Evolutionary conservation across 2,113 vertebrate genomes (phyloP).

Genomic region (Ceyx melanurus): DNA sequence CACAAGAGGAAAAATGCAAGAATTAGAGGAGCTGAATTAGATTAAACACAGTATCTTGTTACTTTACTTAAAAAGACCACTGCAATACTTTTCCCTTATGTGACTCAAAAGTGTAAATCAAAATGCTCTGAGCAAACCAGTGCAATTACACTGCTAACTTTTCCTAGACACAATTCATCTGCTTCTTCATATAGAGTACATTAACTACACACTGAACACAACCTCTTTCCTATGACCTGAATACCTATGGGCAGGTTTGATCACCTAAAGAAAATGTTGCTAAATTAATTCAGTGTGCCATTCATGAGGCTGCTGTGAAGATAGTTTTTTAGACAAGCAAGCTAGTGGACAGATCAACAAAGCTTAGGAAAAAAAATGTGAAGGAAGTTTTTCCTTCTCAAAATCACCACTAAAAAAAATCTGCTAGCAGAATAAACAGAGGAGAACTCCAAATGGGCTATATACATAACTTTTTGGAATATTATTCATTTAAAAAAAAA

Average conservation of each 20-base stretch:
- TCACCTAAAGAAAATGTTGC: neutral
- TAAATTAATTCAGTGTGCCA: neutral
- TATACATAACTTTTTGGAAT: neutral
- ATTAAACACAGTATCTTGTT: neutral
- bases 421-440: neutral
- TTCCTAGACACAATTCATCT: neutral
- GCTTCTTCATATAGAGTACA: neutral
- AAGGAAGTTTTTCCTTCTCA: neutral
- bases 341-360: neutral
- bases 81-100: neutral
- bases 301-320: neutral
- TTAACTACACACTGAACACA: neutral
- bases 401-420: neutral
- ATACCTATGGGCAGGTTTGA: neutral
- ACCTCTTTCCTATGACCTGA: neutral
- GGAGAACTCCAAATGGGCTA: neutral
- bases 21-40: neutral
- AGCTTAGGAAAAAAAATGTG: neutral
- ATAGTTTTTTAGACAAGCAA: neutral
- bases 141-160: neutral
- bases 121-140: neutral
- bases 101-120: neutral
- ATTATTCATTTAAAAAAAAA: neutral
- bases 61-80: neutral
- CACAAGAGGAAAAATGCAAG: neutral